Evolutionary conservation across 2,797 vertebrate species (phyloP), one percentile per base, ranked within the genome.

Genomic region (Sebastes matsubarae): DNA sequence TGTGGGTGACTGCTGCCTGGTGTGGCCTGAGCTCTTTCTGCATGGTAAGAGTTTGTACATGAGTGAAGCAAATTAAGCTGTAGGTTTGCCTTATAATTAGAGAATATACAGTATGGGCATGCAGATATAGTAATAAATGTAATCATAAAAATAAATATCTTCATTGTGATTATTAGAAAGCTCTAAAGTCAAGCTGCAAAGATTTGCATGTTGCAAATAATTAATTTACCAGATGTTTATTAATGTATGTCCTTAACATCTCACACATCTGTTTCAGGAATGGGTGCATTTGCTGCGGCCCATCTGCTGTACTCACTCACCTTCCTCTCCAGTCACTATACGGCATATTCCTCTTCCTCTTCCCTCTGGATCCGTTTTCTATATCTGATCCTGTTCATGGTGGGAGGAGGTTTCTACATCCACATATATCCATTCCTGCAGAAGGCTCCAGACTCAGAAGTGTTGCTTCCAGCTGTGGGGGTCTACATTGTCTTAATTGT

Each of bases 11-110:
- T 78, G 71, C 75, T 97, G 95, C 88, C 94, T 99, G 10, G 64
- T 97, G 18, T 99, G 97, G 97, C 93, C 94, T 0, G 87, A 95
- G 4, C 75, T 91, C 36, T 97, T 97, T 55, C 67, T 96, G 22
- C 92, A 92, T 4, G 96, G 96, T 96, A 88, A 88, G 87, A 46
- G n/a, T 63, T 72, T 25, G 25, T 59, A 1, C 10, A 64, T 0
- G 3, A 32, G 6, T 29, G 22, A 30, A 68, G 13, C n/a, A 34
- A 52, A 24, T 46, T 0, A 61, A 22, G n/a, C 18, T 22, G 8
- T 5, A 25, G 1, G 13, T 4, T 60, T 38, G 38, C 13, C 8
- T 16, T 25, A 42, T 18, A 36, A 18, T 42, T 18, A 46, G 13
- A 27, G 24, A 66, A 32, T 32, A 50, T 50, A 18, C 42, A 24